Percentiles rank a stretch among this genome's conserved stretches.
These are phyloP conservation scores for Netelia virgata DNA, from an alignment of 2,888 invertebrate species.

Conservation along the genomic window DNA sequence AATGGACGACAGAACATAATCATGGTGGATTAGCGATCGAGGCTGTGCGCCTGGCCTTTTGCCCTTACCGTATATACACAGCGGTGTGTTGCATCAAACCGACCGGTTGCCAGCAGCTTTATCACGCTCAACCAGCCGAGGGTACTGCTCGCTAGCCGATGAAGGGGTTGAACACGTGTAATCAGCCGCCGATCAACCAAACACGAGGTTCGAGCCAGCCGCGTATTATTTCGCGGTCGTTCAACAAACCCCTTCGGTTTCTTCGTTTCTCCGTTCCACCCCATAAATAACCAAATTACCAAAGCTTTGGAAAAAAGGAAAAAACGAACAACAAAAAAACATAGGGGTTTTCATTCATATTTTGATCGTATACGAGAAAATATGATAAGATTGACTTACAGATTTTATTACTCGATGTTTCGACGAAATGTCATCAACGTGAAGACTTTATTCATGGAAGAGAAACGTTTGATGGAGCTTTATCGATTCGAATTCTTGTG, in stretches of 20 bases:
- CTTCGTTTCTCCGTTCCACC: constrained; percentile 10
- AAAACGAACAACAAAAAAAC: no score
- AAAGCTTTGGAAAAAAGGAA: background rate
- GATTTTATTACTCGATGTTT: no score
- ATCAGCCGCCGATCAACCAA: constrained; percentile 83
- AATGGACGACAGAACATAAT: constrained; percentile 78
- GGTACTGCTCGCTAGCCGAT: constrained; percentile 62
- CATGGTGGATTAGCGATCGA: constrained; percentile 83
- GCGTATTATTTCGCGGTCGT: constrained; percentile 81
- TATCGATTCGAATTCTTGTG: constrained; percentile 24
- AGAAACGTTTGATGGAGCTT: background rate
- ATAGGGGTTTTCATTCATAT: background rate
- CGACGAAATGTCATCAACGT: no score
- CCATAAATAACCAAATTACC: constrained; percentile 34
- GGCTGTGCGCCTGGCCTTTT: constrained; percentile 83
- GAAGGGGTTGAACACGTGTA: constrained; percentile 82
- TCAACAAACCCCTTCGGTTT: constrained; percentile 39
- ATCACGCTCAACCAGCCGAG: constrained; percentile 79
- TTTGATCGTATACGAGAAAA: background rate
- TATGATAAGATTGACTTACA: background rate
- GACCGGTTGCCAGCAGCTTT: constrained; percentile 77
- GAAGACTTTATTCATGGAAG: no score
- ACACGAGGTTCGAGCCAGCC: constrained; percentile 79
- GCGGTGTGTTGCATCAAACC: constrained; percentile 48
- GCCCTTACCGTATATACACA: constrained; percentile 76